These are phyloP conservation scores for Schizaphis graminum DNA, from an alignment of 2,888 invertebrate genomes.

Conservation along the genomic window DNA sequence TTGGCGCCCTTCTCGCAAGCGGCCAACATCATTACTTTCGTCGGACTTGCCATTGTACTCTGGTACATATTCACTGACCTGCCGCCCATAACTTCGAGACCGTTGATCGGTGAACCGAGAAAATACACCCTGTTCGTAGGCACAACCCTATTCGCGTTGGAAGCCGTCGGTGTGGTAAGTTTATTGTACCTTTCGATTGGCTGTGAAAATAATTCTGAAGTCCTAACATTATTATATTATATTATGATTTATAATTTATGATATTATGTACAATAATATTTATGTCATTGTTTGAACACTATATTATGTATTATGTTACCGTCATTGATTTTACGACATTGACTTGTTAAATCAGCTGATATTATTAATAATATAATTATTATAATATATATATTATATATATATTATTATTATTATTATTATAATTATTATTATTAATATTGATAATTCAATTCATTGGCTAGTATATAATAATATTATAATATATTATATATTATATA, in stretches of 20 bases:
- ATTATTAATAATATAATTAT: no score
- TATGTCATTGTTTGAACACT: neutral
- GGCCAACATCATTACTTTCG: conserved; percentile 84
- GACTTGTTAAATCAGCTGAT: no score
- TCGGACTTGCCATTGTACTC: conserved; percentile 82
- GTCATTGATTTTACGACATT: no score
- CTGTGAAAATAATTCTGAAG: neutral
- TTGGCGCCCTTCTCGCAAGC: conserved; percentile 87
- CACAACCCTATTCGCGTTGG: conserved; percentile 91
- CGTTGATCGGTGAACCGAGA: conserved; percentile 72
- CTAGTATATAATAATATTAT: no score
- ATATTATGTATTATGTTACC: no score
- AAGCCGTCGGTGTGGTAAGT: conserved; percentile 84
- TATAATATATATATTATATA: no score
- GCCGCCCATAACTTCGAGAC: conserved; percentile 73
- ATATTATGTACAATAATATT: neutral
- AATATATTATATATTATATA: no score
- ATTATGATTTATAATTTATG: no score
- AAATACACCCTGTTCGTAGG: conserved; percentile 88
- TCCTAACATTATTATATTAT: neutral
- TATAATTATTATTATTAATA: no score
- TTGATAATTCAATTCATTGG: no score
- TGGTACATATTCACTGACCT: conserved; percentile 80
- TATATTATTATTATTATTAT: no score
- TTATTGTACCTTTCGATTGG: neutral